Evolutionary conservation across 2,797 vertebrate genomes (phyloP), one percentile per base, ranked within the genome.

Genomic region (Lagodon rhomboides): DNA sequence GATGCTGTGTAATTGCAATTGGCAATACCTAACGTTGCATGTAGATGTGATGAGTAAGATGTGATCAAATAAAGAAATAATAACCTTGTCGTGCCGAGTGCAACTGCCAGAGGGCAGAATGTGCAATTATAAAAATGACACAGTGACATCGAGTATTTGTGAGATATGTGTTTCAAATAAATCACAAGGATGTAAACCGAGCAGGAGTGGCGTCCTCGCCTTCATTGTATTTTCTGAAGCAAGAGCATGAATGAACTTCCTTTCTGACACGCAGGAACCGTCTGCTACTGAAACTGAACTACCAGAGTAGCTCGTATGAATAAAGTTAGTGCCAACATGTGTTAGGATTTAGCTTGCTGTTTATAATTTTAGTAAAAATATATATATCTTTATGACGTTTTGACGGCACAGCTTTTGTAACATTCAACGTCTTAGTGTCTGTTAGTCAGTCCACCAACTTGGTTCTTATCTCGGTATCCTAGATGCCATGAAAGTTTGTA

Each of bases 141-240:
- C 18, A 22, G 46, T 53, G 85, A 82, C 83, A 90, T 7, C 6
- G 7, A 83, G 89, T 85, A 85, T 73, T 82, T 87, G 83, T 88
- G 85, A 82, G 83, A 87, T 84, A 55, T 11, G 12, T 59, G 27
- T 68, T 66, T 62, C 5, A 10, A 23, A 27, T 23, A 60, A 55
- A 22, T 68, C 50, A 71, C 49, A 20, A 3, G 6, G 47, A 58
- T 77, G 51, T 70, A 65, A 84, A 63, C 53, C 12, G 10, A 47
- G 27, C 34, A 15, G 30, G 18, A 55, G 61, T 20, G 4, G 77
- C 64, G 63, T 67, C 46, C 38, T 62, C 1, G 1, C 10, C 17
- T n/a, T 66, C 5, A 67, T 30, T 59, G 53, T 38, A 67, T 58
- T 56, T 30, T 25, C 2, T 76, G 62, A 73, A 0, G 1, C 6